phyloP scores from a whole-genome alignment of 2,113 vertebrate species.

The Chinchilla lanigera region DNA sequence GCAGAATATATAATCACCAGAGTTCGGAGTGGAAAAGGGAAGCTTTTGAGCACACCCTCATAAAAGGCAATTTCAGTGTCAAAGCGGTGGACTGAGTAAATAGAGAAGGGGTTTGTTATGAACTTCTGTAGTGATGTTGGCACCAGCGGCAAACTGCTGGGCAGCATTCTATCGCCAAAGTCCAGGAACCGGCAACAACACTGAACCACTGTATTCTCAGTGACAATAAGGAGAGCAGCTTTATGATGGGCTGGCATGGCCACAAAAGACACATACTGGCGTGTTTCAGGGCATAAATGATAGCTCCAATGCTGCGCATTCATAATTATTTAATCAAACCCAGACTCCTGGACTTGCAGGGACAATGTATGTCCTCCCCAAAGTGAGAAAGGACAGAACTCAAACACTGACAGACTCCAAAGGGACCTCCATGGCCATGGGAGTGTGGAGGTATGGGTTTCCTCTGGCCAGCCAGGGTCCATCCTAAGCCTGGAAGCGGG shows the following conservation, averaged over 20 bases:
- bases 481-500: constrained; percentile 29
- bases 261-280: constrained; percentile 86
- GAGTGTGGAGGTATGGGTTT: not conserved
- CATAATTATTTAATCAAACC: constrained; percentile 89
- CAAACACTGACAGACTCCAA: constrained; percentile 63
- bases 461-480: constrained; percentile 65
- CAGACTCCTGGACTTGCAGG: constrained; percentile 85
- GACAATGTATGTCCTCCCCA: constrained; percentile 78
- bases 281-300: constrained; percentile 87
- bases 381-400: constrained; percentile 74
- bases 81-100: constrained; percentile 84
- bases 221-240: constrained; percentile 83
- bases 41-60: constrained; percentile 83
- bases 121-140: constrained; percentile 82
- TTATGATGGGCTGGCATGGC: constrained; percentile 84
- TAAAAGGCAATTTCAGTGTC: constrained; percentile 87
- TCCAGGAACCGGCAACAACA: constrained; percentile 85
- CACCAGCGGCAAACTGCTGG: constrained; percentile 81
- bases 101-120: constrained; percentile 87
- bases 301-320: constrained; percentile 85
- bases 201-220: constrained; percentile 84
- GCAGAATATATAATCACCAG: constrained; percentile 70
- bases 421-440: not conserved
- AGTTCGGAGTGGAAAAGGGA: constrained; percentile 84
- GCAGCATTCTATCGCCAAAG: constrained; percentile 83